Percentiles rank a stretch among this genome's conserved stretches.
phyloP scores from a whole-genome alignment of 2,113 vertebrate species.

The Toxostoma redivivum region DNA sequence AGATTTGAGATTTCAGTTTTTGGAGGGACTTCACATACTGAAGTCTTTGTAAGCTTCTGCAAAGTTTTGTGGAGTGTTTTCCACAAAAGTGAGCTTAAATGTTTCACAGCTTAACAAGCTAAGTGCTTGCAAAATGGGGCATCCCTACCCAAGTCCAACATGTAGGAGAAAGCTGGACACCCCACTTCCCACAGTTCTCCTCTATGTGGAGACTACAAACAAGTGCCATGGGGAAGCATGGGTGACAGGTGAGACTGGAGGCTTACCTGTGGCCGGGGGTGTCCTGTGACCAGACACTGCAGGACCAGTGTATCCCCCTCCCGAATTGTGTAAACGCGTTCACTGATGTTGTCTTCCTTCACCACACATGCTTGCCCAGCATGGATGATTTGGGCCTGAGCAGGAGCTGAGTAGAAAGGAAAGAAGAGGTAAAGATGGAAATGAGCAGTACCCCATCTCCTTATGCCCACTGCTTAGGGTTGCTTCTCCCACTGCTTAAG shows the following conservation, averaged over 20 bases:
- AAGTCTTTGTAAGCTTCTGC: background rate
- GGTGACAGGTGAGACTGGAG: background rate
- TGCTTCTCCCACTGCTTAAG: background rate
- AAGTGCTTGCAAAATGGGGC: background rate
- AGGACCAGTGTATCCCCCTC: slow-evolving; percentile 91
- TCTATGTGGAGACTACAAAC: rapidly evolving
- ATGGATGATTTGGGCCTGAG: slow-evolving; percentile 95
- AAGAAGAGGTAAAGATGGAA: background rate
- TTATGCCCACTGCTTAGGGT: background rate
- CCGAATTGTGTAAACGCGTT: slow-evolving; percentile 96
- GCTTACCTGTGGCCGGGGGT: slow-evolving; percentile 92
- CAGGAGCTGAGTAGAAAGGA: slow-evolving; percentile 81
- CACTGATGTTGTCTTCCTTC: slow-evolving; percentile 97
- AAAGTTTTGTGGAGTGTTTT: background rate
- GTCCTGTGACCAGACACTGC: slow-evolving; percentile 94
- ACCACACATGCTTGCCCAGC: slow-evolving; percentile 95
- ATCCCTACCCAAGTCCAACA: background rate
- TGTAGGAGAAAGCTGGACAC: background rate
- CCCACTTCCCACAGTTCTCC: background rate
- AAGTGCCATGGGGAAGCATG: background rate
- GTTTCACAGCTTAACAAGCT: background rate
- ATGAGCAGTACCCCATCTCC: background rate
- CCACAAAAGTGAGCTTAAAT: background rate
- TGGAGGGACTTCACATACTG: background rate
- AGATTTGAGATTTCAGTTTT: background rate